Percentiles rank a stretch among this genome's conserved stretches.
Conservation (phyloP, 2,888 invertebrate species). For the Acanthococcus lagerstroemiae region DNA sequence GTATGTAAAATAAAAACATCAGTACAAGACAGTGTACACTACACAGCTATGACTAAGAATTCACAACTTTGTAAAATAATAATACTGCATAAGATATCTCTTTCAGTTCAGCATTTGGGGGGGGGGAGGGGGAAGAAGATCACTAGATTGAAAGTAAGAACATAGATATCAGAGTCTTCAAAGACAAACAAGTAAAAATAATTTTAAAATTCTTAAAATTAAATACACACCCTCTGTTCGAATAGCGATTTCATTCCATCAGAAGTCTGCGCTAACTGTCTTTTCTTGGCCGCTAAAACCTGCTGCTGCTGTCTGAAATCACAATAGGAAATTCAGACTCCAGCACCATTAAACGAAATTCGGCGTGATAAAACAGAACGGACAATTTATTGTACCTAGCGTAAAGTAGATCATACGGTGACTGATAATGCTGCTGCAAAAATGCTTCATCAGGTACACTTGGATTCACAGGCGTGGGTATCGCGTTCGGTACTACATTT, state of each 20-base stretch:
- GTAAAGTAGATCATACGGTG: neutral
- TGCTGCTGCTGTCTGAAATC: constrained; percentile 31
- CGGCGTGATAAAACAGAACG: neutral
- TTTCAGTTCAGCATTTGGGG: no score
- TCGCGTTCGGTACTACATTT: neutral
- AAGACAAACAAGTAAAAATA: no score
- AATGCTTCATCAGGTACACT: neutral
- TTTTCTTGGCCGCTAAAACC: constrained; percentile 33
- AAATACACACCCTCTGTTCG: constrained; percentile 40
- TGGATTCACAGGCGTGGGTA: neutral
- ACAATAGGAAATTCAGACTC: neutral
- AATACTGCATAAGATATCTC: no score
- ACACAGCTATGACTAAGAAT: no score
- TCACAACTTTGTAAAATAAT: no score
- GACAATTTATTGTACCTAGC: constrained; percentile 1
- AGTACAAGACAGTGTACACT: no score
- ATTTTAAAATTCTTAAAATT: neutral
- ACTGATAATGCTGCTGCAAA: neutral
- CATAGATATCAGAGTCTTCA: no score
- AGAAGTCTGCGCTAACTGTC: constrained; percentile 41
- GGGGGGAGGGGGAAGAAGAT: no score
- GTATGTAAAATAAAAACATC: no score
- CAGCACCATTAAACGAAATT: no score
- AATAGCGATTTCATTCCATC: constrained; percentile 46
- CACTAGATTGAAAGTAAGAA: no score